Base-by-base conservation (phyloP, 2,888 invertebrate genomes). In the Petrolisthes manimaculis region DNA sequence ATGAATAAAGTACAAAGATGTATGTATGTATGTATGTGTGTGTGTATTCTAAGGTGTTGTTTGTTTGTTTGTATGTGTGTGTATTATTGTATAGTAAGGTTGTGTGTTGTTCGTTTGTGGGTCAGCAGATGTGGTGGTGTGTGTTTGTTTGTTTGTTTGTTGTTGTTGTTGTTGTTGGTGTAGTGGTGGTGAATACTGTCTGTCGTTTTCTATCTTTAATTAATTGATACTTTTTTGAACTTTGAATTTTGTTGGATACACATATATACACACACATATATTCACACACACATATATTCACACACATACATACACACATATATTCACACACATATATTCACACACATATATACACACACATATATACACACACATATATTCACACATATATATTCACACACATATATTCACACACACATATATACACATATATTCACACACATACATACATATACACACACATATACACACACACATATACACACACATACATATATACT, bases 261-360 rank as follows among this genome's bases (percentile, higher is more conserved):
- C 21, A 74, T 8, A 74, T n/a, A 14, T 53, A 78, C 78, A 78
- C 78, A 78, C 78, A 78, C 78, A 78, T 53, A 78, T 53, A 78
- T n/a, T 5, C 21, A 74, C 18, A 24, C 24, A 78, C 12, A 78
- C n/a, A 74, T 5, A 74, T n/a, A 14, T 53, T 51, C 78, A 78
- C 78, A 78, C 78, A 78, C 78, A 78, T 53, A 78, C 78, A 78
- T n/a, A 21, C 21, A 74, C 18, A 74, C 18, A 12, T n/a, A 21
- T n/a, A 74, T 6, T 12, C 74, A n/a, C n/a, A n/a, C 74, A 12
- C 74, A 12, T n/a, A 12, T n/a, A 12, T n/a, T 5, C 79, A 54
- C 79, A 54, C 79, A 54, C 79, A 54, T 55, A 54, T 55, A 79
- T 55, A 79, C 79, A 79, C 79, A 79, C 79, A 79, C 79, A 79